Evolutionary conservation across 1,140 invertebrate species (phyloP).

Genomic region (Drosophila orena): DNA sequence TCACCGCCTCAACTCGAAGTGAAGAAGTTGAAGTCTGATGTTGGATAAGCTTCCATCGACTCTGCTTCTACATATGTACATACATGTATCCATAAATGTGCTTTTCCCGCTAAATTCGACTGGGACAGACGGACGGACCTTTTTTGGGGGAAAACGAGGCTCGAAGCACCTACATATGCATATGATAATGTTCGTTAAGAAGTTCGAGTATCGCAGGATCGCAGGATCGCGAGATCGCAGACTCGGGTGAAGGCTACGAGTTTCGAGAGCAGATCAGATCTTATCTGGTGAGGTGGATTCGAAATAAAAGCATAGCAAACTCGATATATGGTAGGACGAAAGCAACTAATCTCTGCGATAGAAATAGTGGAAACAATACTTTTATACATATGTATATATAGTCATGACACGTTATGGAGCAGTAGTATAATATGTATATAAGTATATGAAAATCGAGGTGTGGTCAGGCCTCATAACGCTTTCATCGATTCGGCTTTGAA

Average conservation of each 20-base stretch:
- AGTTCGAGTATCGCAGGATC: background rate
- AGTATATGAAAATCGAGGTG: constrained; percentile 41
- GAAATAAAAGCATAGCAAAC: constrained; percentile 64
- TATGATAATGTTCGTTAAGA: background rate
- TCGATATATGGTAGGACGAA: constrained; percentile 54
- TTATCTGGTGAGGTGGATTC: constrained; percentile 12
- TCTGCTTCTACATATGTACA: constrained; percentile 4
- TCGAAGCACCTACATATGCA: background rate
- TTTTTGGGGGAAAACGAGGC: background rate
- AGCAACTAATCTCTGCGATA: constrained; percentile 70
- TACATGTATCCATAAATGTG: background rate
- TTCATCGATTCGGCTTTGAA: constrained; percentile 18
- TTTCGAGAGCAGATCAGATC: constrained; percentile 10
- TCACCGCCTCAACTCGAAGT: constrained; percentile 8
- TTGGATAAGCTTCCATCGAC: background rate
- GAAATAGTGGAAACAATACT: constrained; percentile 60
- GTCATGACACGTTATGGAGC: constrained; percentile 53
- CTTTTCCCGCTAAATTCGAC: background rate
- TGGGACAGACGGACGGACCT: background rate
- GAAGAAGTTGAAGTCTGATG: background rate
- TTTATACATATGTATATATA: constrained; percentile 56
- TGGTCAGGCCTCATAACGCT: constrained; percentile 10
- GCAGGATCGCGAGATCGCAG: background rate
- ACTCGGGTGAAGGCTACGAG: constrained; percentile 4
- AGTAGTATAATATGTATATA: constrained; percentile 51